Percentiles rank a stretch among this genome's conserved stretches.
Evolutionary conservation across 2,888 invertebrate genomes (phyloP).

Genomic region (Gortyna flavago): DNA sequence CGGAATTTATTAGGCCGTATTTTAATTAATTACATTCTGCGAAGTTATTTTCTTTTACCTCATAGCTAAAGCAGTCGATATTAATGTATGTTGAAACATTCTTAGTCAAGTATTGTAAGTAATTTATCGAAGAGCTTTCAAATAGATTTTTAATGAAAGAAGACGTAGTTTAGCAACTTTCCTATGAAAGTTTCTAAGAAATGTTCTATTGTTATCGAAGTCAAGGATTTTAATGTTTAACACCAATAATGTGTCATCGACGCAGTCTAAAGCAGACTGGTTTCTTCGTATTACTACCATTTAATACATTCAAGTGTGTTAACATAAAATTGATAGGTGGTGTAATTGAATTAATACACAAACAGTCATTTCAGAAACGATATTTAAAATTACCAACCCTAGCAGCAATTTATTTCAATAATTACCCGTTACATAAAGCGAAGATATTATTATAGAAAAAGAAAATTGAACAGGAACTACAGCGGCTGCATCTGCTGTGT

Average conservation of each 20-base stretch:
- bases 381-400: constrained; percentile 37
- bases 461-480: constrained; percentile 70
- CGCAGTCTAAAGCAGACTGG: background rate
- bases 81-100: background rate
- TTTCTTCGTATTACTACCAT: background rate
- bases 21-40: constrained; percentile 33
- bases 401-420: constrained; percentile 24
- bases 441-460: constrained; percentile 57
- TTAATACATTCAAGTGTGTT: background rate
- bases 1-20: constrained; percentile 29
- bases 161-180: constrained; percentile 20
- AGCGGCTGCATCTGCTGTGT: constrained; percentile 75
- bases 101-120: constrained; percentile 9
- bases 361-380: constrained; percentile 13
- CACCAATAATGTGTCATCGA: constrained; percentile 14
- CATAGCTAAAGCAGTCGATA: background rate
- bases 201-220: constrained; percentile 26
- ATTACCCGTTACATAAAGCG: constrained; percentile 54
- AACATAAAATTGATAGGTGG: background rate
- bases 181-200: constrained; percentile 29
- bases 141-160: constrained; percentile 17
- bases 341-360: constrained; percentile 9
- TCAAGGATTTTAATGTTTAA: constrained; percentile 20
- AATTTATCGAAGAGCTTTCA: constrained; percentile 13
- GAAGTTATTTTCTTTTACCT: constrained; percentile 14